Base-by-base conservation (phyloP, 2,888 invertebrate species). In the Seira ritae region DNA sequence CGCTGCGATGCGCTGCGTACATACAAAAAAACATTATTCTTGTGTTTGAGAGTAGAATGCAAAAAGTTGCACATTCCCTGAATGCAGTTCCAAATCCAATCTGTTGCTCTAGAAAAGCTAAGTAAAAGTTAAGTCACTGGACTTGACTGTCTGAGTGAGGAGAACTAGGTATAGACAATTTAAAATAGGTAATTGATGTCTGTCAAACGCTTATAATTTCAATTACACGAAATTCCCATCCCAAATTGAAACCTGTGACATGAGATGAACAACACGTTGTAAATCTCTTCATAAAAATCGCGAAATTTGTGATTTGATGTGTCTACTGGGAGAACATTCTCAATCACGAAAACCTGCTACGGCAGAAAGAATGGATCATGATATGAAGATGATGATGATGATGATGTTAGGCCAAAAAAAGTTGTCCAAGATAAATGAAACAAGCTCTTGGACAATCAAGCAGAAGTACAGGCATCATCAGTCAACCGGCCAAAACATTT, bases 361-460 rank as follows among this genome's bases (percentile, higher is more conserved):
- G 42, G 12, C 42, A 42, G n/a, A n/a, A n/a, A n/a, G n/a, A n/a
- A n/a, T 42, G 42, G 42, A 42, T 42, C 12, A 42, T 8, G 12
- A 42, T 8, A 42, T 12, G 42, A 12, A 8, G 6, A 55, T 2
- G 55, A 55, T 55, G 55, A 55, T 8, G n/a, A 55, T 55, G 55
- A 55, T 55, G 55, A 8, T 55, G 55, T 55, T 55, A 1, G 1
- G 15, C 55, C 55, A 3, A 12, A 55, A 55, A 77, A 82, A 82
- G 67, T 76, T 82, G 81, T 82, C 81, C 81, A 82, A 82, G 81
- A 82, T 76, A 82, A 76, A 82, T 72, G 76, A 82, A 82, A 76
- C 81, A 66, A 76, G 80, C 69, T 75, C 67, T 82, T 77, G 81
- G 72, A 77, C 76, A 82, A 70, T 67, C 72, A 81, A 37, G 37